Percentiles rank a stretch among this genome's conserved stretches.
Conservation (phyloP, 2,888 invertebrate species). For the Ceriagrion tenellum region DNA sequence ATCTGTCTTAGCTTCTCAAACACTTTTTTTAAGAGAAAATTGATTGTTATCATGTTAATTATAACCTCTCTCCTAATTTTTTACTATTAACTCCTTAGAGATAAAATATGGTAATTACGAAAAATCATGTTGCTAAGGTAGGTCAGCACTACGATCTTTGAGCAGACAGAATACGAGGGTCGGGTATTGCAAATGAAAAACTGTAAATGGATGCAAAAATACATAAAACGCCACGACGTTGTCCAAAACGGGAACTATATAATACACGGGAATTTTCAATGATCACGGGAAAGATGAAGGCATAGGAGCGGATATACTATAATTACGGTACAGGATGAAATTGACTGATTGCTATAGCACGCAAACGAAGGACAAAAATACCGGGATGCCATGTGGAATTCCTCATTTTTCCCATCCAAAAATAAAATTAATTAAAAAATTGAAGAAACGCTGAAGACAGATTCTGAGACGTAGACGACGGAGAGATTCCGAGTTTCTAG, state of each 20-base stretch:
- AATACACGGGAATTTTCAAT: neutral
- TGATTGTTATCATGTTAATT: no score
- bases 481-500: neutral
- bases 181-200: no score
- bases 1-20: no score
- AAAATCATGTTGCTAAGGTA: no score
- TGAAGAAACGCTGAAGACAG: no score
- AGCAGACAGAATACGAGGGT: no score
- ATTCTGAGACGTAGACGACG: neutral
- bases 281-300: neutral
- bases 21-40: no score
- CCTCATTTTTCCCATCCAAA: neutral
- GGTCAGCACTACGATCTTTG: no score
- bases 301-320: neutral
- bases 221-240: neutral
- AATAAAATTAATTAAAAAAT: neutral
- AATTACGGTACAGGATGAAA: neutral
- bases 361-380: neutral
- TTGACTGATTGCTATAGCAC: neutral
- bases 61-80: no score
- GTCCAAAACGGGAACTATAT: neutral
- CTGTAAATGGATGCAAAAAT: neutral
- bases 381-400: neutral
- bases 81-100: no score
- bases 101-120: no score